Conservation (phyloP, 2,113 vertebrate genomes). For the Carassius carassius region DNA sequence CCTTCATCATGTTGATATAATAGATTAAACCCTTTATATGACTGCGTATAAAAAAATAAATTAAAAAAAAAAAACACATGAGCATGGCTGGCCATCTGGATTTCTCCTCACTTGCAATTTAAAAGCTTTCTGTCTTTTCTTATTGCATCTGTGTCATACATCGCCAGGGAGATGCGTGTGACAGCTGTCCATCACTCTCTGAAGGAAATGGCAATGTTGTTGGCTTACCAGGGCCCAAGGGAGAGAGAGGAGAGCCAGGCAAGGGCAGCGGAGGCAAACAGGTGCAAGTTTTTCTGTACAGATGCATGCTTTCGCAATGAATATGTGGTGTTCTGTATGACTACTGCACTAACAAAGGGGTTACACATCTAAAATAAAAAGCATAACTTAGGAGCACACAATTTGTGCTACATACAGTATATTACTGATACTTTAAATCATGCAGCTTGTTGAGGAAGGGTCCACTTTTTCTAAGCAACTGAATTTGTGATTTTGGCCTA, state of each 20-base stretch:
- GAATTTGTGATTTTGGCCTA: neutral
- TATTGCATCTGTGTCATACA: conserved; percentile 33
- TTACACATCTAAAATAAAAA: neutral
- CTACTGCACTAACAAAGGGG: neutral
- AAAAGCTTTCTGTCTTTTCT: conserved; percentile 9
- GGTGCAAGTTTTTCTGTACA: conserved; percentile 72
- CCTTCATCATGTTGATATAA: neutral
- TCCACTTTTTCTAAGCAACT: neutral
- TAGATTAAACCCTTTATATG: neutral
- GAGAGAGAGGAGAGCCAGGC: conserved; percentile 84
- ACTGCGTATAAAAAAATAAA: neutral
- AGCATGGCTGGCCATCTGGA: neutral
- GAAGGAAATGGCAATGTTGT: conserved; percentile 31
- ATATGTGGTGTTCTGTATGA: neutral
- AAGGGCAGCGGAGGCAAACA: conserved; percentile 81
- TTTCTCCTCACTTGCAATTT: neutral
- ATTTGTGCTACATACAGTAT: neutral
- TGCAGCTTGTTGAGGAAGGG: neutral
- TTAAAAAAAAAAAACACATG: neutral
- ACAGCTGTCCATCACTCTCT: conserved; percentile 69
- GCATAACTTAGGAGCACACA: neutral
- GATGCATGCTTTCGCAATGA: neutral
- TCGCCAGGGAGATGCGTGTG: conserved; percentile 86
- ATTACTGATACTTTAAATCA: neutral
- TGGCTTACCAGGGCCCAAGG: conserved; percentile 79